Conservation (phyloP, 2,113 vertebrate genomes). For the Rhinolophus ferrumequinum region DNA sequence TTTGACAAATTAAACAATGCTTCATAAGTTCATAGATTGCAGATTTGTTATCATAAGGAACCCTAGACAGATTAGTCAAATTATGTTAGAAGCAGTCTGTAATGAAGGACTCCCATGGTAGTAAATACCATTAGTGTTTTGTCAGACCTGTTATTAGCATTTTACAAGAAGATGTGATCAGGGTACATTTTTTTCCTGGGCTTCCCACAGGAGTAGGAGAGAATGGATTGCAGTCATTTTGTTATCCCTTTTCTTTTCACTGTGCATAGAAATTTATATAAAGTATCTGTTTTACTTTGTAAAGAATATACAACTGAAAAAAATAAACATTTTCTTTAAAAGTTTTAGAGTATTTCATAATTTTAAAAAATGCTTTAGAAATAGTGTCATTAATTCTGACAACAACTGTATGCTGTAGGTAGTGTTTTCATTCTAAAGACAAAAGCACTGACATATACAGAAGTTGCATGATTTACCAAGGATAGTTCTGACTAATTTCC, state of each 20-base stretch:
- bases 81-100: neutral
- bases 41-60: neutral
- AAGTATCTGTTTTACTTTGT: neutral
- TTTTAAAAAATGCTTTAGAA: neutral
- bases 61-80: neutral
- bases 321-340: neutral
- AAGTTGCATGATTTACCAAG: neutral
- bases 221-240: neutral
- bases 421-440: neutral
- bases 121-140: neutral
- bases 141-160: neutral
- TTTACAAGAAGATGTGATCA: neutral
- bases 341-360: neutral
- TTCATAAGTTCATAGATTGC: neutral
- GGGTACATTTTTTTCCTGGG: neutral
- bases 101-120: neutral
- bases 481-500: neutral
- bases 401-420: neutral
- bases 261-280: neutral
- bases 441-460: neutral
- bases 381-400: neutral
- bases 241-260: neutral
- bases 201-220: neutral
- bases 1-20: neutral
- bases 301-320: neutral